Percentiles rank a stretch among this genome's conserved stretches.
Conservation (phyloP, 2,888 invertebrate genomes). For the Eristalinus sepulchralis region DNA sequence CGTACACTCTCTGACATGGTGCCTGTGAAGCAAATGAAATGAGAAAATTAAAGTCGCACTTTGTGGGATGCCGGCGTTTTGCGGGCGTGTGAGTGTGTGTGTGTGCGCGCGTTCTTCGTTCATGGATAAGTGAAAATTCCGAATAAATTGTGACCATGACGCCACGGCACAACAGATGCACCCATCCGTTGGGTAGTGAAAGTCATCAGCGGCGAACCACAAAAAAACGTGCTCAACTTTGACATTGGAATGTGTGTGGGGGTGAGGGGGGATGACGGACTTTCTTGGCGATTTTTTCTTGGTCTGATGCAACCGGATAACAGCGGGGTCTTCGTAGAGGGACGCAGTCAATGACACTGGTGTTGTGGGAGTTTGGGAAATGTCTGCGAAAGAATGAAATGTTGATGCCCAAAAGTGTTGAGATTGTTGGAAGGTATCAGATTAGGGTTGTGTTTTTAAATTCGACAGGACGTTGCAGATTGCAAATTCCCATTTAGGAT, state of each 20-base stretch:
- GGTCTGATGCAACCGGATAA: background rate
- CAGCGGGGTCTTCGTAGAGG: background rate
- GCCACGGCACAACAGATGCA: conserved; percentile 41
- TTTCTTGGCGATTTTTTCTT: background rate
- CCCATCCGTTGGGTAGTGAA: conserved; percentile 44
- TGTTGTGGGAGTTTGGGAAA: background rate
- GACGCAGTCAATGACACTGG: background rate
- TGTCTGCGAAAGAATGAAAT: background rate
- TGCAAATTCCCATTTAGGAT: no score
- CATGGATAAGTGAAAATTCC: conserved; percentile 30
- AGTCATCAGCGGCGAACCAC: conserved; percentile 28
- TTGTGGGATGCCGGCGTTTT: conserved; percentile 4
- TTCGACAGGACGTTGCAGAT: no score
- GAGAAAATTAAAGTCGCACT: background rate
- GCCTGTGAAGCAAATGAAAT: background rate
- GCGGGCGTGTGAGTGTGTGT: conserved; percentile 1
- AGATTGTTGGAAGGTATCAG: no score
- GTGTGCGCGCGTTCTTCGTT: background rate
- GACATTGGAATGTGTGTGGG: conserved; percentile 44
- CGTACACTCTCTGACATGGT: background rate
- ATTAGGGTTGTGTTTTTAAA: no score
- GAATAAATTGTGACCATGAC: conserved; percentile 32
- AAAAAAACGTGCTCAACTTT: conserved; percentile 61
- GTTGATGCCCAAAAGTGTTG: no score
- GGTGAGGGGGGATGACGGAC: background rate